These are phyloP conservation scores for Thrips palmi DNA, from an alignment of 1,140 invertebrate genomes.

Conservation along the genomic window DNA sequence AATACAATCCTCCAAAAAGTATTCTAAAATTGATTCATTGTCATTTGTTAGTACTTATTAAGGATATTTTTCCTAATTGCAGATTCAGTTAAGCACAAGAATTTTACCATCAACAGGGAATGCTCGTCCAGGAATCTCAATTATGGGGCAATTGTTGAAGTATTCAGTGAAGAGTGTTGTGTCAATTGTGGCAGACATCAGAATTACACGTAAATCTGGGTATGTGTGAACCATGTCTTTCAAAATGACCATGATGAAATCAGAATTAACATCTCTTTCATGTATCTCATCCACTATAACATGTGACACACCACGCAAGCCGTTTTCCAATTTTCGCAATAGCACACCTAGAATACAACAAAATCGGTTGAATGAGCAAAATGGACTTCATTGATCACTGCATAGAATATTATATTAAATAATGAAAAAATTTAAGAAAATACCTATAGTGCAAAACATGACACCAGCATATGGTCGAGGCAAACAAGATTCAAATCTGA, in stretches of 20 bases:
- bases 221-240: constrained; percentile 82
- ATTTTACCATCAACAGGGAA: constrained; percentile 46
- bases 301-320: constrained; percentile 71
- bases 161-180: constrained; percentile 77
- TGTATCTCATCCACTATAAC: constrained; percentile 96
- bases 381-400: no score
- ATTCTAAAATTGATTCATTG: constrained; percentile 31
- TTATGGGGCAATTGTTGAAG: constrained; percentile 73
- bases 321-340: constrained; percentile 73
- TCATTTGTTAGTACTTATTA: background rate
- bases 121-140: constrained; percentile 56
- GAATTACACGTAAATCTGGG: constrained; percentile 74
- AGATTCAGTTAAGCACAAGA: background rate
- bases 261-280: constrained; percentile 89
- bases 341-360: constrained; percentile 48
- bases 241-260: constrained; percentile 87
- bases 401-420: no score
- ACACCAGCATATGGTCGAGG: constrained; percentile 85
- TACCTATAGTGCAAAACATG: constrained; percentile 85
- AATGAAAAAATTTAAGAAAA: constrained; percentile 10
- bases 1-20: constrained; percentile 79
- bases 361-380: background rate
- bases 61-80: background rate
- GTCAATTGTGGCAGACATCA: constrained; percentile 97
- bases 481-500: constrained; percentile 74